Evolutionary conservation across 2,113 vertebrate genomes (phyloP).

Genomic region (Sula dactylatra): DNA sequence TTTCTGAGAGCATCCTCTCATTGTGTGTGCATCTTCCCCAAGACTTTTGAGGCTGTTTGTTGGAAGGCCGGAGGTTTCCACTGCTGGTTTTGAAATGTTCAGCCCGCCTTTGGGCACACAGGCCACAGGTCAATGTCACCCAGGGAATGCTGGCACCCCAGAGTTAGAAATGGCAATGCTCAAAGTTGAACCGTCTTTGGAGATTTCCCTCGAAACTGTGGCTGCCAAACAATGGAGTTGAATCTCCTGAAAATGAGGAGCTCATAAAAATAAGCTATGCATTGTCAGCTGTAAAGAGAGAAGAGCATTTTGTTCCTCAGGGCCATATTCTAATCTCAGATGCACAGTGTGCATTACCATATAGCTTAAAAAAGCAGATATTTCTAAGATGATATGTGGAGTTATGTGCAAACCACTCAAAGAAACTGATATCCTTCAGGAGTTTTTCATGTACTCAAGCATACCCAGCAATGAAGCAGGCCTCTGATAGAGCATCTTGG

Average conservation of each 20-base stretch:
- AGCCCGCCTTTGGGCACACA: background rate
- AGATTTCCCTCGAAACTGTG: background rate
- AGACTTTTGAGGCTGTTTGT: background rate
- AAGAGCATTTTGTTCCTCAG: background rate
- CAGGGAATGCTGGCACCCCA: background rate
- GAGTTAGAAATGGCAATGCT: background rate
- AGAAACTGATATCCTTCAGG: background rate
- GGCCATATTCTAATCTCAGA: conserved; percentile 58
- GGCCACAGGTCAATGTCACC: too few species aligned
- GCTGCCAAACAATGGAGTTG: background rate
- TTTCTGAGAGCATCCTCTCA: background rate
- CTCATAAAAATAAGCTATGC: conserved; percentile 32
- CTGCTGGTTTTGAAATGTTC: background rate
- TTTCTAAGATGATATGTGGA: conserved; percentile 13
- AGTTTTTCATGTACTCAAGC: background rate
- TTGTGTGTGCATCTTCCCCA: accelerated
- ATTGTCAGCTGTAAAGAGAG: conserved; percentile 55
- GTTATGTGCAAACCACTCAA: background rate
- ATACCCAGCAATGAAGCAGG: background rate
- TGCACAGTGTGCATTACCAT: conserved; percentile 51
- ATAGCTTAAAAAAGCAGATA: conserved; percentile 67
- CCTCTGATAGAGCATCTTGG: background rate
- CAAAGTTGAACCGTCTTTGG: background rate
- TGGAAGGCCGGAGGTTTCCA: background rate
- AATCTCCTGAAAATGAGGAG: background rate